A percentile compares a stretch with the other conserved stretches of the same genome.
phyloP scores from a whole-genome alignment of 2,888 invertebrate genomes.

The Amorpha juglandis region DNA sequence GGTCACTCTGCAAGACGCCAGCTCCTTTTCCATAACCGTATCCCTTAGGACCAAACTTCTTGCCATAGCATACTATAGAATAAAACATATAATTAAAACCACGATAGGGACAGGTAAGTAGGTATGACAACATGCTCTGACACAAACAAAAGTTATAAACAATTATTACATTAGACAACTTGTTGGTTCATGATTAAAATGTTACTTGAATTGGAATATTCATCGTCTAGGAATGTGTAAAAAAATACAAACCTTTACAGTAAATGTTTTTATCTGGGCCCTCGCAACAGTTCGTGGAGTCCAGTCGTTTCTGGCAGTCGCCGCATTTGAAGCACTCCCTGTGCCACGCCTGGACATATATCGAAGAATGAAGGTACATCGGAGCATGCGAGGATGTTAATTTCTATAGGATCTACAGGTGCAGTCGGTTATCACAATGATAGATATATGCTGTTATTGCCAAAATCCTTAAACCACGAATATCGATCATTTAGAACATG shows the following conservation, averaged over 20 bases:
- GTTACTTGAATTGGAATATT: constrained; percentile 9
- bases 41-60: constrained; percentile 98
- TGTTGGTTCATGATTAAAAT: constrained; percentile 4
- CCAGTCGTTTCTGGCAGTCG: constrained; percentile 93
- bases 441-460: constrained; percentile 63
- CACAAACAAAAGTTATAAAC: constrained; percentile 32
- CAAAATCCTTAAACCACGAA: constrained; percentile 48
- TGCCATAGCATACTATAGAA: constrained; percentile 95
- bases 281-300: constrained; percentile 96
- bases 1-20: constrained; percentile 96
- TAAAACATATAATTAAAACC: constrained; percentile 63
- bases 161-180: constrained; percentile 26
- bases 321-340: constrained; percentile 97
- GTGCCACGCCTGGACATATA: constrained; percentile 92
- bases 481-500: constrained; percentile 43
- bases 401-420: constrained; percentile 44
- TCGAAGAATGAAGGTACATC: constrained; percentile 65
- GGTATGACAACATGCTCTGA: constrained; percentile 38
- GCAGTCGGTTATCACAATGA: constrained; percentile 73
- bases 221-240: constrained; percentile 33
- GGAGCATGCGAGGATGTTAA: constrained; percentile 64
- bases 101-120: constrained; percentile 34
- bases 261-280: constrained; percentile 98
- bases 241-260: constrained; percentile 94
- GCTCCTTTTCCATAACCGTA: constrained; percentile 99